A percentile compares a stretch with the other conserved stretches of the same genome.
Evolutionary conservation across 2,888 invertebrate species (phyloP).

Genomic region (Nomada ruficornis): DNA sequence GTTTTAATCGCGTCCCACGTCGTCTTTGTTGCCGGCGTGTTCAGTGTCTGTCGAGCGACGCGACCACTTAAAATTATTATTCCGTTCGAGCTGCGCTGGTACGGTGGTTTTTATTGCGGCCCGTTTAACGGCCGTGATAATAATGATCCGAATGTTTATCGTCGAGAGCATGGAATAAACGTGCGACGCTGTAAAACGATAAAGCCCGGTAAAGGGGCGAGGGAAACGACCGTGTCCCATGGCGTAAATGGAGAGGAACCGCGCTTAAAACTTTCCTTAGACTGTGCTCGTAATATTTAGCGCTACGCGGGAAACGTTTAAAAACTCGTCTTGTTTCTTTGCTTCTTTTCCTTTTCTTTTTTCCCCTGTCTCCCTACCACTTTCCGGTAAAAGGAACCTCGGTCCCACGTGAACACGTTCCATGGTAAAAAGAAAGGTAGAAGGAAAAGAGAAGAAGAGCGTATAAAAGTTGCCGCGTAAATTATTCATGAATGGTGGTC

Average conservation of each 20-base stretch:
- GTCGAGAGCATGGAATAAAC: slow-evolving; percentile 58
- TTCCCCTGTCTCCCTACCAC: neutral
- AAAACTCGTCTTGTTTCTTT: slow-evolving; percentile 30
- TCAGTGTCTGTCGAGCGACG: slow-evolving; percentile 29
- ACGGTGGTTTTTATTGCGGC: slow-evolving; percentile 48
- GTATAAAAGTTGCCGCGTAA: slow-evolving; percentile 66
- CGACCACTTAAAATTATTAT: slow-evolving; percentile 66
- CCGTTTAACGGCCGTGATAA: slow-evolving; percentile 64
- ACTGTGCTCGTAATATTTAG: slow-evolving; percentile 68
- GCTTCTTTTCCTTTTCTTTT: neutral
- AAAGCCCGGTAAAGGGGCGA: slow-evolving; percentile 42
- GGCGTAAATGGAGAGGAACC: slow-evolving; percentile 63
- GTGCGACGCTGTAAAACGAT: slow-evolving; percentile 65
- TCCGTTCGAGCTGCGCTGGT: slow-evolving; percentile 53
- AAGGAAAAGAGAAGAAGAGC: neutral
- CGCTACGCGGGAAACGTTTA: slow-evolving; percentile 64
- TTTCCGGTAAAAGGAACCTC: neutral
- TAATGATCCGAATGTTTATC: slow-evolving; percentile 70
- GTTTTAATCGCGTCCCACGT: slow-evolving; percentile 52
- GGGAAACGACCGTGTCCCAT: slow-evolving; percentile 50
- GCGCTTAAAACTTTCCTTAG: slow-evolving; percentile 67
- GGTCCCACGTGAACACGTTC: slow-evolving; percentile 24
- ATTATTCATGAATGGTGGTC: slow-evolving; percentile 66
- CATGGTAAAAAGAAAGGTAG: slow-evolving; percentile 10
- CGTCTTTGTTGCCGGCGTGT: slow-evolving; percentile 46